These are phyloP conservation scores for Epirrita christyi DNA, from an alignment of 2,888 invertebrate genomes.

Conservation along the genomic window DNA sequence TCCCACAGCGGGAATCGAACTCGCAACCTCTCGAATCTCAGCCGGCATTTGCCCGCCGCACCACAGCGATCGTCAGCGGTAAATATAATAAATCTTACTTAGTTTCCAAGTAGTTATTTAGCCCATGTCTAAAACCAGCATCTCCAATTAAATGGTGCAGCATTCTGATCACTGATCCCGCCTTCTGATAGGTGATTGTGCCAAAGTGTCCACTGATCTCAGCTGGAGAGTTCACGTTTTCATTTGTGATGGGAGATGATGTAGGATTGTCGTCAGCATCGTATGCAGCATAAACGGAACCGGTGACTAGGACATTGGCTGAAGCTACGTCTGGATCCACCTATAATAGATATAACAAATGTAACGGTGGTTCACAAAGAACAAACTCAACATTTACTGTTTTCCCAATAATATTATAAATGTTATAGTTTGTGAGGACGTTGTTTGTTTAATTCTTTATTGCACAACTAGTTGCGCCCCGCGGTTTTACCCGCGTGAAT, in stretches of 20 bases:
- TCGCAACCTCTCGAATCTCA: too few relatives aligned
- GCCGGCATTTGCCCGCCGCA: too few relatives aligned
- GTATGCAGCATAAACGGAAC: conserved; percentile 88
- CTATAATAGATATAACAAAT: conserved; percentile 68
- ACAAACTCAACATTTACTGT: too few relatives aligned
- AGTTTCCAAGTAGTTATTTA: conserved; percentile 63
- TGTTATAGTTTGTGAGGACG: too few relatives aligned
- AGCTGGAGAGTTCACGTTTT: conserved; percentile 83
- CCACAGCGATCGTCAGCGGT: too few relatives aligned
- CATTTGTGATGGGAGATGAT: conserved; percentile 83
- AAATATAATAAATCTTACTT: conserved; percentile 82
- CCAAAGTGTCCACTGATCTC: conserved; percentile 88
- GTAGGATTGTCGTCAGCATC: conserved; percentile 80
- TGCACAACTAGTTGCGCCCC: too few relatives aligned
- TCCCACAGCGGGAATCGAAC: too few relatives aligned
- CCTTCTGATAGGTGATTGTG: conserved; percentile 88
- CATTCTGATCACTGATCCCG: conserved; percentile 79
- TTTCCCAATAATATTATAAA: too few relatives aligned
- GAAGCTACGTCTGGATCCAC: conserved; percentile 86
- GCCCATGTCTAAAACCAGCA: conserved; percentile 56
- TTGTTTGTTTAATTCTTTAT: too few relatives aligned
- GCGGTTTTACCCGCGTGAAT: too few relatives aligned
- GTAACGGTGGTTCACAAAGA: too few relatives aligned
- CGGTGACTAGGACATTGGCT: conserved; percentile 85
- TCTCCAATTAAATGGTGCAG: conserved; percentile 75